These are phyloP conservation scores for Busseola fusca DNA, from an alignment of 2,888 invertebrate species.

Conservation along the genomic window DNA sequence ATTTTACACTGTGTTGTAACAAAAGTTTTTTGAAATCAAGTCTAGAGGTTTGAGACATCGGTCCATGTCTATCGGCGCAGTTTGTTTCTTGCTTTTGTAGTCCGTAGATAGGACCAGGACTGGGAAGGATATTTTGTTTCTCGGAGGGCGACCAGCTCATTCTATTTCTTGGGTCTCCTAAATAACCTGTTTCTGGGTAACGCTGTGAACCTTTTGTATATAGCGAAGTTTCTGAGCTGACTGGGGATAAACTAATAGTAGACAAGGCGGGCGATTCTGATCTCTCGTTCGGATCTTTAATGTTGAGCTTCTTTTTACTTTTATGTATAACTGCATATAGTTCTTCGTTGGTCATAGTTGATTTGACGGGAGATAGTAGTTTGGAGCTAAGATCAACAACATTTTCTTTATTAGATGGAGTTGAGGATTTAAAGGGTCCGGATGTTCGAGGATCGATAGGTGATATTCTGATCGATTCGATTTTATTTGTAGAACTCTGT, in stretches of 20 bases:
- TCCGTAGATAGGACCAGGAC: slow-evolving; percentile 64
- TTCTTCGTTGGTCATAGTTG: slow-evolving; percentile 94
- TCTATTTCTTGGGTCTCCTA: slow-evolving; percentile 88
- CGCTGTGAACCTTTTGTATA: slow-evolving; percentile 83
- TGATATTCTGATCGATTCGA: slow-evolving; percentile 89
- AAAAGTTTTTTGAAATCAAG: slow-evolving; percentile 95
- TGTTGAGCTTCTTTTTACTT: slow-evolving; percentile 92
- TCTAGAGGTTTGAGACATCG: slow-evolving; percentile 92
- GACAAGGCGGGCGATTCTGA: slow-evolving; percentile 85
- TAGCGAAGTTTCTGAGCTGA: slow-evolving; percentile 84
- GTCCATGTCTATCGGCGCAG: slow-evolving; percentile 91
- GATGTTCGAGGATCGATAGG: slow-evolving; percentile 91
- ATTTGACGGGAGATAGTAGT: slow-evolving; percentile 91
- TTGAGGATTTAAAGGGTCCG: slow-evolving; percentile 91
- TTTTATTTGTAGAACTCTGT: slow-evolving; percentile 55
- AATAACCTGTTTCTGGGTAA: slow-evolving; percentile 90
- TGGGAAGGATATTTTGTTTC: slow-evolving; percentile 75
- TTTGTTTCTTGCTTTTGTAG: slow-evolving; percentile 80
- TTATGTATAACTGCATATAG: slow-evolving; percentile 93
- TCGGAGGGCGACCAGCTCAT: slow-evolving; percentile 91
- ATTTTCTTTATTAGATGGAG: slow-evolving; percentile 89
- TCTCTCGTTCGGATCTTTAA: slow-evolving; percentile 88
- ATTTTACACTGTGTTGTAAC: slow-evolving; percentile 92
- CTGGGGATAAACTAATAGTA: slow-evolving; percentile 85
- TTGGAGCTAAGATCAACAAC: slow-evolving; percentile 85